These are phyloP conservation scores for Triplophysa yarkandensis DNA, from an alignment of 2,797 vertebrate species.

Conservation along the genomic window DNA sequence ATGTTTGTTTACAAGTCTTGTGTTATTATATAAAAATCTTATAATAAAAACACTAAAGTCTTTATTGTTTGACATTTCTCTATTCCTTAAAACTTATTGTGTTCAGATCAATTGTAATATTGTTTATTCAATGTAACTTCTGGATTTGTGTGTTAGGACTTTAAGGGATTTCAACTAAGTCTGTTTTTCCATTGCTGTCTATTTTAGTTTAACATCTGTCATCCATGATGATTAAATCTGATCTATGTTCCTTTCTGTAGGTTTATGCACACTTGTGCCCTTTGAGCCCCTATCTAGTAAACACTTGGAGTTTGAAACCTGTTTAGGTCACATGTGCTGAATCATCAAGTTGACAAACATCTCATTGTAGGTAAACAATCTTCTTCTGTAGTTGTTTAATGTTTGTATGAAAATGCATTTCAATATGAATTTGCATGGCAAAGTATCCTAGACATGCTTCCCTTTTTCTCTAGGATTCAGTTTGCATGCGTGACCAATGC, in stretches of 20 bases:
- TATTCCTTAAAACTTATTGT: not conserved
- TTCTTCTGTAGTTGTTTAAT: not conserved
- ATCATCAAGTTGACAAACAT: not conserved
- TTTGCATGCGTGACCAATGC: not conserved
- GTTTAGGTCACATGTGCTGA: not conserved
- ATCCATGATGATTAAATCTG: not conserved
- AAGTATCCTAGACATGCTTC: not conserved
- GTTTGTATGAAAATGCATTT: not conserved
- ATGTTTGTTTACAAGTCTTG: not conserved
- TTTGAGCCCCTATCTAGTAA: not conserved
- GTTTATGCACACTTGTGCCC: not conserved
- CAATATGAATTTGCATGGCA: not conserved
- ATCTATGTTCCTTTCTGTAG: constrained; percentile 1
- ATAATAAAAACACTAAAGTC: not conserved
- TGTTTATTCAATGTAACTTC: not conserved
- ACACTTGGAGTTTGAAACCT: not conserved
- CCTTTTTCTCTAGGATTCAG: not conserved
- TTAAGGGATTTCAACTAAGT: not conserved
- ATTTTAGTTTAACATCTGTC: constrained; percentile 14
- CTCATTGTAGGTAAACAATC: not conserved
- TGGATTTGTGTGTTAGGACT: not conserved
- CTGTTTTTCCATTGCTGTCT: not conserved
- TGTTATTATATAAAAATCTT: not conserved
- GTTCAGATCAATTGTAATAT: not conserved
- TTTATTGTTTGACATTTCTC: not conserved